Base-by-base conservation (phyloP, 2,797 vertebrate species). In the Esox lucius region DNA sequence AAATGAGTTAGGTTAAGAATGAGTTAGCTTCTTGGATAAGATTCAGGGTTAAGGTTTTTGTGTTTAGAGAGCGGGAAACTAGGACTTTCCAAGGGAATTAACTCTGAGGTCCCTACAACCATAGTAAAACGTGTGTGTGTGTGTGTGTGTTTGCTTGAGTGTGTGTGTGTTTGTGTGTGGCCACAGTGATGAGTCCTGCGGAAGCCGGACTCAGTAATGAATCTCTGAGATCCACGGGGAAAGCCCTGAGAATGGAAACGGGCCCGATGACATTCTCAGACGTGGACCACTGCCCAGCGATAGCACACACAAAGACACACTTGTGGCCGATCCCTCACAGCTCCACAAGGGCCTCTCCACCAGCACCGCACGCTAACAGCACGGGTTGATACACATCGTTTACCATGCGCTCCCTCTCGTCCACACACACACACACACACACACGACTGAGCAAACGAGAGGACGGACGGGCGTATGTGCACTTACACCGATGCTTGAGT, bases 161-260 rank as follows among this genome's bases (percentile, higher is more conserved):
- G 64, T 33, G 64, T 39, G 65, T 67, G 31, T 39, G 31, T 67
- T 31, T 31, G 28, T 19, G 4, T 66, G 64, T 33, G 64, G 9
- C 6, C n/a, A 42, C 39, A 11, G 46, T 71, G 42, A 71, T 39
- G 74, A 71, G 68, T 65, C 16, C 64, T 61, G 67, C 24, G 68
- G 26, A 61, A 39, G n/a, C 19, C 24, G 74, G 5, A 49, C 68
- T 3, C 75, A n/a, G 24, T 15, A 31, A 35, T 71, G 51, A 33
- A 62, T 19, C 75, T 61, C 75, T 9, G 42, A 65, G 68, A 59
- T 46, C 69, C 70, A 53, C 64, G 16, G 72, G 77, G 61, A 64
- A 49, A 35, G 64, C 28, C 64, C 31, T 66, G 64, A 35, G 26
- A 66, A 19, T 9, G 31, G 31, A 66, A 66, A 66, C 66, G 64